These are phyloP conservation scores for Pluvialis apricaria DNA, from an alignment of 2,113 vertebrate genomes.

Conservation along the genomic window DNA sequence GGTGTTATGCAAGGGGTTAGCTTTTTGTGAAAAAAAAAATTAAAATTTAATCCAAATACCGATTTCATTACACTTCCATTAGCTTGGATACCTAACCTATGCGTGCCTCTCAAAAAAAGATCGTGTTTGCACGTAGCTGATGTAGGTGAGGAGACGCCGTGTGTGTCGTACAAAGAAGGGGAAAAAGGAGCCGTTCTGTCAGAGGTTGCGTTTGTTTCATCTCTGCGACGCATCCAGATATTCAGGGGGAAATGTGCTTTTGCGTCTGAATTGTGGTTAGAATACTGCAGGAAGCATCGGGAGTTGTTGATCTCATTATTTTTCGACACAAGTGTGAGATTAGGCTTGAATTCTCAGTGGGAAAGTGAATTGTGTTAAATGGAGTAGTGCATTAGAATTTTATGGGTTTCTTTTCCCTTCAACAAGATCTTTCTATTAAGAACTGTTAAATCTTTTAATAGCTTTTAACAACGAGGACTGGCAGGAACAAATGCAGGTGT, in stretches of 20 bases:
- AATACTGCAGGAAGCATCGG: not conserved
- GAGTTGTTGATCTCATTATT: conserved; percentile 43
- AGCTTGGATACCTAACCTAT: not conserved
- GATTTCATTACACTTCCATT: not conserved
- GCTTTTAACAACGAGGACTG: not conserved
- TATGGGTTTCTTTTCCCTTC: conserved; percentile 43
- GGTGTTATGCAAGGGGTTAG: not conserved
- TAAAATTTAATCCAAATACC: not conserved
- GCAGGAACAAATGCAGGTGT: conserved; percentile 4
- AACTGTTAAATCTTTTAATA: conserved; percentile 51
- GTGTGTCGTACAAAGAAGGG: not conserved
- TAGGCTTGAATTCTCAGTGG: conserved; percentile 37
- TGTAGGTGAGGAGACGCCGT: not conserved
- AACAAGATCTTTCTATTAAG: conserved; percentile 38
- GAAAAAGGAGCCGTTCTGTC: not conserved
- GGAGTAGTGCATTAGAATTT: conserved; percentile 28
- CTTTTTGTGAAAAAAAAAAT: not conserved
- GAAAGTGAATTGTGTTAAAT: conserved; percentile 23
- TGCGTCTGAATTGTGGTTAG: not conserved
- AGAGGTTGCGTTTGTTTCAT: not conserved
- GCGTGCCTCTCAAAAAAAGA: not conserved
- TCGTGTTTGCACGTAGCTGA: not conserved
- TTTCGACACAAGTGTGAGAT: conserved; percentile 19
- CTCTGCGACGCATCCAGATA: not conserved
- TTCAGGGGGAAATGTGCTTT: not conserved